These are phyloP conservation scores for Octodonta nipae DNA, from an alignment of 2,888 invertebrate species.

Conservation along the genomic window DNA sequence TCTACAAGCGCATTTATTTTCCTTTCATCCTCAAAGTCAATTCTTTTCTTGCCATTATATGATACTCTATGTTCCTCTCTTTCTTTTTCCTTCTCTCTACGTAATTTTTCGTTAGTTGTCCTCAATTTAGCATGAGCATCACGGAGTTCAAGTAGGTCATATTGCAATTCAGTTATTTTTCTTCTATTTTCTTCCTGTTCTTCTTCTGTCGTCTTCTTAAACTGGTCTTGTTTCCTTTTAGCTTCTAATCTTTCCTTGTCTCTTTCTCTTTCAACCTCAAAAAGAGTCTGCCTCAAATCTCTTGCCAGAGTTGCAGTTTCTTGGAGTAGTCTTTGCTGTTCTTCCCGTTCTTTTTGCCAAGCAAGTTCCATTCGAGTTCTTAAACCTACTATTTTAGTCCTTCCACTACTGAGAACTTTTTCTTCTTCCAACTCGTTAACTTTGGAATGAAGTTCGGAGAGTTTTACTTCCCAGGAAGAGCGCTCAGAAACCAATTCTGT, in stretches of 20 bases:
- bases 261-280: constrained; percentile 79
- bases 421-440: constrained; percentile 85
- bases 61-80: constrained; percentile 46
- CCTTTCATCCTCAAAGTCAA: constrained; percentile 54
- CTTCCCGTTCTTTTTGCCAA: constrained; percentile 88
- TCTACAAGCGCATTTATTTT: constrained; percentile 58
- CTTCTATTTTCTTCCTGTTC: constrained; percentile 80
- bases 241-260: constrained; percentile 80
- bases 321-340: constrained; percentile 76
- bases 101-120: constrained; percentile 79
- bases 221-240: constrained; percentile 71
- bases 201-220: constrained; percentile 72
- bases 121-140: constrained; percentile 85
- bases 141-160: constrained; percentile 72
- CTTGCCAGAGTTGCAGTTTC: constrained; percentile 82
- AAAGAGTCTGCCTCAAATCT: constrained; percentile 74
- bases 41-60: constrained; percentile 37
- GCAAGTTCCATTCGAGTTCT: constrained; percentile 80
- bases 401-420: constrained; percentile 64
- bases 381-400: constrained; percentile 73
- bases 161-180: constrained; percentile 70
- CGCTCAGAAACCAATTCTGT: constrained; percentile 82
- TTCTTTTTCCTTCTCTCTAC: constrained; percentile 76
- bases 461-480: constrained; percentile 71
- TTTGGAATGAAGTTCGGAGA: constrained; percentile 77